Evolutionary conservation across 2,888 invertebrate species (phyloP), one percentile per base, ranked within the genome.

Genomic region (Catocala nupta): DNA sequence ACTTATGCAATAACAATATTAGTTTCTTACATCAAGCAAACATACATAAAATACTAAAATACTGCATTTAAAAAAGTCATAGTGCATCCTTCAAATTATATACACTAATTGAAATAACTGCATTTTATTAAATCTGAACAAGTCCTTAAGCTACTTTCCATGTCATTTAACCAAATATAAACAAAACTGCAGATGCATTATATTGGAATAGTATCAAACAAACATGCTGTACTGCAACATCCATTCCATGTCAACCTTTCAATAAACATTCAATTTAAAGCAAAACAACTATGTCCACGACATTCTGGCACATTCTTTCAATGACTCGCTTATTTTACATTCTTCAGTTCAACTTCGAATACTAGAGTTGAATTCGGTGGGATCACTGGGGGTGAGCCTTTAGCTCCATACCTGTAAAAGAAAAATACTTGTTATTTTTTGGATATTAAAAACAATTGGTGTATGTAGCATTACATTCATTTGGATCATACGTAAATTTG

Each of bases 331-430:
- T 95, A 97, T 87, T 96, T 96, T 70, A 98, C 96, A 86, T 96
- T 96, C 88, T 97, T 98, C 63, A 99, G 93, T 92, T 99, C 98
- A 48, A 99, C 97, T 79, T 98, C 98, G 87, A 99, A 99, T 10
- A 97, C 95, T 73, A 99, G 94, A 10, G 97, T 97, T 52, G 97
- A 96, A 88, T 98, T 98, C 48, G 97, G 96, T 65, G 99, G 99
- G 88, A 99, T 98, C 0, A 96, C 96, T 81, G 98, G 98, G 0
- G 97, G 97, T 0, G 96, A 96, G 47, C 98, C 98, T 88, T 96
- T 97, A 33, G 95, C 93, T 59, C 97, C 97, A 80, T 97, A 97
- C 65, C 96, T 96, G 91, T 48, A 64, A 56, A 88, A 69, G 9
- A 16, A 47, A 47, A 25, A 39, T 25, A 25, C 36, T 8, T 39